These are phyloP conservation scores for Drosophila ficusphila DNA, from an alignment of 1,140 invertebrate species.

Conservation along the genomic window DNA sequence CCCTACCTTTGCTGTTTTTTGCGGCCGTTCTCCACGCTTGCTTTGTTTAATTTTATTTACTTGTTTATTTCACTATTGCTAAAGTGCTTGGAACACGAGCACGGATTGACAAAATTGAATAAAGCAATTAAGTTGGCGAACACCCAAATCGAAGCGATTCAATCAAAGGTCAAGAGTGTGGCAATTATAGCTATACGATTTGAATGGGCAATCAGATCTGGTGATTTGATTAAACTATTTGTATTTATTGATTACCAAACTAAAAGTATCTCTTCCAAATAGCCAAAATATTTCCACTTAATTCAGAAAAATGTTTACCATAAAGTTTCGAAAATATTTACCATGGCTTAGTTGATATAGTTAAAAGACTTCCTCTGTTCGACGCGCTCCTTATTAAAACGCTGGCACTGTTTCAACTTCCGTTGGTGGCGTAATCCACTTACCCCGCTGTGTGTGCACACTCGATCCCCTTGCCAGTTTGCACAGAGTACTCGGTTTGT, in stretches of 20 bases:
- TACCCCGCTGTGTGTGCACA: neutral
- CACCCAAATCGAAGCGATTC: neutral
- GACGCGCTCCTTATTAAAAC: neutral
- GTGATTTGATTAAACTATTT: no score
- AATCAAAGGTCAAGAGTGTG: neutral
- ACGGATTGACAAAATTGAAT: slow-evolving; percentile 32
- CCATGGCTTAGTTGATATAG: neutral
- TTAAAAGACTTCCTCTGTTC: slow-evolving; percentile 33
- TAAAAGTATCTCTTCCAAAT: no score
- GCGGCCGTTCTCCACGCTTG: slow-evolving; percentile 3
- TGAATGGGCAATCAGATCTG: no score
- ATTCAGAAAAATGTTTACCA: neutral
- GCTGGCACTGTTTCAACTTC: slow-evolving; percentile 40
- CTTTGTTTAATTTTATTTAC: slow-evolving; percentile 15
- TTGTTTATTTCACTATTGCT: neutral
- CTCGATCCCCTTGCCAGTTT: neutral
- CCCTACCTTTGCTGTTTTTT: neutral
- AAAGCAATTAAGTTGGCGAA: slow-evolving; percentile 15
- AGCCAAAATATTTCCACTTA: no score
- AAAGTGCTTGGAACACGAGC: neutral
- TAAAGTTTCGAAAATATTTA: neutral
- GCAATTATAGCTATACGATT: no score
- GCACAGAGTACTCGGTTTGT: slow-evolving; percentile 12
- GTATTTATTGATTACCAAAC: no score
- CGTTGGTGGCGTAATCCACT: slow-evolving; percentile 20